A percentile compares a stretch with the other conserved stretches of the same genome.
These are phyloP conservation scores for Phaethornis superciliosus DNA, from an alignment of 2,113 vertebrate species.

Conservation along the genomic window DNA sequence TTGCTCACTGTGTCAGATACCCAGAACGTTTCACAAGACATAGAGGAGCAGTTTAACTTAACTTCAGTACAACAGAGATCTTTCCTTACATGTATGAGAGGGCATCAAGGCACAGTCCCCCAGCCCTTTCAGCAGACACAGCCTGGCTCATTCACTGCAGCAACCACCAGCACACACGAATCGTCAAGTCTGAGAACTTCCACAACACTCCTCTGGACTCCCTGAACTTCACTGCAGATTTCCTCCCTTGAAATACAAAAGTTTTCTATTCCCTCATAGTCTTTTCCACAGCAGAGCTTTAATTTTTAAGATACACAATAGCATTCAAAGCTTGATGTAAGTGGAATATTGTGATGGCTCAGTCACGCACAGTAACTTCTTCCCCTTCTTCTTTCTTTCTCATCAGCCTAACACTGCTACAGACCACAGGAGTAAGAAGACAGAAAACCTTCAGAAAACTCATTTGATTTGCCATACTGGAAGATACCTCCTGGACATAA, in stretches of 20 bases:
- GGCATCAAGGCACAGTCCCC: neutral
- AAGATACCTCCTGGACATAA: neutral
- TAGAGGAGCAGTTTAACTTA: neutral
- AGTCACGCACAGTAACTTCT: neutral
- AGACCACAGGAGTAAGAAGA: neutral
- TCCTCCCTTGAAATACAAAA: neutral
- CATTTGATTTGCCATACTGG: neutral
- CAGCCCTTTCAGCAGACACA: neutral
- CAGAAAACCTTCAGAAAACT: neutral
- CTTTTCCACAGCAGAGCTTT: neutral
- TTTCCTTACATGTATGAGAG: neutral
- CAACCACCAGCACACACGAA: neutral
- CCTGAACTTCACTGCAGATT: neutral
- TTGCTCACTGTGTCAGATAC: neutral
- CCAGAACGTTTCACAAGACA: neutral
- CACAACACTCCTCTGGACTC: neutral
- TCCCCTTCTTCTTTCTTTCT: neutral
- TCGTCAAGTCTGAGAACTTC: neutral
- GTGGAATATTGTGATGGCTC: neutral
- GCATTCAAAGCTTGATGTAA: neutral
- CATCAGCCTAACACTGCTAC: neutral
- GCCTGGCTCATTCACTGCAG: constrained; percentile 45
- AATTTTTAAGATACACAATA: neutral
- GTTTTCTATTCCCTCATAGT: neutral
- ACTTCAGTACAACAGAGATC: neutral